Evolutionary conservation across 2,888 invertebrate species (phyloP).

Genomic region (Rotaria macrura): DNA sequence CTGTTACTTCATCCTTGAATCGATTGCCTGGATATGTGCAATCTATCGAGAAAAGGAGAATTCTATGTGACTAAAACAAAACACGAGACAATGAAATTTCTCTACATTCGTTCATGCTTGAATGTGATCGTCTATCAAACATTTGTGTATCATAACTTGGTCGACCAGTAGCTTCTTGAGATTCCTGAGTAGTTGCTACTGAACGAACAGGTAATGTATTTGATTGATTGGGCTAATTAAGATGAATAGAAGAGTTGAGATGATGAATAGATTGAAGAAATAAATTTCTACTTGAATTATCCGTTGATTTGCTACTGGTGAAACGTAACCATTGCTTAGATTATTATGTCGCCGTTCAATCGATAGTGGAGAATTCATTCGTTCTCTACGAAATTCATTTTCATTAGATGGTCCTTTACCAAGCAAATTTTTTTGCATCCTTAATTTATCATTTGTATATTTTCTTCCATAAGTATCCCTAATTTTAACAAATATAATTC

Average conservation of each 20-base stretch:
- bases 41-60: neutral
- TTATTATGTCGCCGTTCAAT: neutral
- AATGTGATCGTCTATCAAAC: neutral
- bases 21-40: neutral
- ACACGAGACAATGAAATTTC: too few species aligned
- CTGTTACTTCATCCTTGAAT: constrained; percentile 15
- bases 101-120: neutral
- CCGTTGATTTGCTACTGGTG: neutral
- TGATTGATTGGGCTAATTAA: neutral
- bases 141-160: neutral
- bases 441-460: neutral
- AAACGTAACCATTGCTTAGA: neutral
- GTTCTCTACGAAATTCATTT: neutral
- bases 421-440: neutral
- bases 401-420: neutral
- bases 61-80: neutral
- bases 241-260: neutral
- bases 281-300: neutral
- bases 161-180: neutral
- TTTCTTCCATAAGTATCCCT: neutral
- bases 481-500: neutral
- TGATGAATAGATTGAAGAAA: neutral
- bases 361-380: neutral
- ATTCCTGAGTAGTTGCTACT: neutral
- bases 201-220: neutral